Evolutionary conservation across 1,140 invertebrate genomes (phyloP).

Genomic region (Paraescarpia echinospica): DNA sequence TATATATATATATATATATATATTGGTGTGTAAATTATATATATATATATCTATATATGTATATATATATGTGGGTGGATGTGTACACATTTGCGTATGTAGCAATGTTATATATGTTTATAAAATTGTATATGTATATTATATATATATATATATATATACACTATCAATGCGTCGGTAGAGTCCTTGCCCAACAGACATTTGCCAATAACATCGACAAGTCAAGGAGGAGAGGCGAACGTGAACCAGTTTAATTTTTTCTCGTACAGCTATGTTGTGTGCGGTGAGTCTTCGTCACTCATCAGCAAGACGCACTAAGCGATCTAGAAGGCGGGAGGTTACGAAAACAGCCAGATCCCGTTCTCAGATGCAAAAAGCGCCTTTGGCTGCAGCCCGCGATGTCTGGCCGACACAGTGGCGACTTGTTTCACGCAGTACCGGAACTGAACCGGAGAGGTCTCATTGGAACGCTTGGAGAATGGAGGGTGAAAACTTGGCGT

Average conservation of each 20-base stretch:
- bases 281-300: neutral
- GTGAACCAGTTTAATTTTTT: neutral
- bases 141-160: too few relatives aligned
- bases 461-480: neutral
- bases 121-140: too few relatives aligned
- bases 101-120: too few relatives aligned
- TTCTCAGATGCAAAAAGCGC: neutral
- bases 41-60: neutral
- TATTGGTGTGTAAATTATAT: too few relatives aligned
- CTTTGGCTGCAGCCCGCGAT: neutral
- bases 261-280: neutral
- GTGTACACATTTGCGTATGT: neutral
- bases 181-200: neutral
- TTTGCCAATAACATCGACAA: neutral
- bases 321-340: neutral
- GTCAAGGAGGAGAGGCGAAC: neutral
- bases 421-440: neutral
- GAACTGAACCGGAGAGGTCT: neutral
- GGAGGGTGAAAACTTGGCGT: neutral
- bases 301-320: neutral
- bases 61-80: neutral
- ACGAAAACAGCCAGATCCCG: neutral
- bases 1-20: too few relatives aligned
- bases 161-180: neutral
- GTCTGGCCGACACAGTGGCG: neutral